Conservation (phyloP, 2,888 invertebrate genomes). For the Pristionchus exspectatus region DNA sequence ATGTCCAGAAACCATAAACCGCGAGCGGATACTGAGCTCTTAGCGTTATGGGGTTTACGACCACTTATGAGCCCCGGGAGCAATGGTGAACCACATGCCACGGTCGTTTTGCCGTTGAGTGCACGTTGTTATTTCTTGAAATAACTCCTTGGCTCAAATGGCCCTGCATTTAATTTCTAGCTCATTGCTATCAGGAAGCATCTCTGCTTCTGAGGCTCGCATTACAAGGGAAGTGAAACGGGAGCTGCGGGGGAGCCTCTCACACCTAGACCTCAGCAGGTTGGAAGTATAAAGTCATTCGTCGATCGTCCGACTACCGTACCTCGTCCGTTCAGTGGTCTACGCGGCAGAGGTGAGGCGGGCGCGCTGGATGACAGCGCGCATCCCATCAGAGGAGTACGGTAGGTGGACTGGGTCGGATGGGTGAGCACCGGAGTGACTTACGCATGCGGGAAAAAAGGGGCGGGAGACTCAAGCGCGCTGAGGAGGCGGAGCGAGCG, state of each 20-base stretch:
- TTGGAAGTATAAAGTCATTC: not conserved
- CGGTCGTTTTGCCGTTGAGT: not conserved
- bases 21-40: not conserved
- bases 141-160: not conserved
- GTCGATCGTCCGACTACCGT: constrained; percentile 24
- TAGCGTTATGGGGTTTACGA: not conserved
- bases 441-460: not conserved
- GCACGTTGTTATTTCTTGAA: constrained; percentile 5
- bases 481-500: constrained; percentile 26
- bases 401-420: not conserved
- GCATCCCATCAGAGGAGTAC: constrained; percentile 41
- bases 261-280: not conserved
- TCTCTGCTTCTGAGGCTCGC: not conserved
- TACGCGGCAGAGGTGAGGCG: constrained; percentile 43
- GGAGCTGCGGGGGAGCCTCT: not conserved
- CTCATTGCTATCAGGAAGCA: not conserved
- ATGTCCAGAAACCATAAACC: not conserved
- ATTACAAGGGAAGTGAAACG: constrained; percentile 6
- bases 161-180: not conserved
- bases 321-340: constrained; percentile 8
- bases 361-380: constrained; percentile 44
- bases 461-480: not conserved
- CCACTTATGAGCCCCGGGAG: not conserved
- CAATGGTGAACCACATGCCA: not conserved
- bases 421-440: not conserved